These are phyloP conservation scores for Aurelia aurita DNA, from an alignment of 30 jellyfish, hydroid and myxozoan species.

Conservation along the genomic window DNA sequence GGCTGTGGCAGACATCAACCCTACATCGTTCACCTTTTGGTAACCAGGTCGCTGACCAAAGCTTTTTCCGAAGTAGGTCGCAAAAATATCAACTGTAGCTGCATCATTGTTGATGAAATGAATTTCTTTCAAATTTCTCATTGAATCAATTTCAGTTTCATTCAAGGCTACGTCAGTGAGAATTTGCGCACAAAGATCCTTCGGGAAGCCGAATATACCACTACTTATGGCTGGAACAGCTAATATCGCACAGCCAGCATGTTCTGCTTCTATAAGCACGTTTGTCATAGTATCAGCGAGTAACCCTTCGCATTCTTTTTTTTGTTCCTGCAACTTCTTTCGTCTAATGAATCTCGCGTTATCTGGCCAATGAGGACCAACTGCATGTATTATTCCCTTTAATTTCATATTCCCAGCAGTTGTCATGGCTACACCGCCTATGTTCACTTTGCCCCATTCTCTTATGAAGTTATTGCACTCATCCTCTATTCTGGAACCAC, in stretches of 20 bases:
- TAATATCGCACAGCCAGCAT: slow-evolving; percentile 19
- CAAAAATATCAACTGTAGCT: slow-evolving; percentile 31
- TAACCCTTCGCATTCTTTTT: slow-evolving; percentile 1
- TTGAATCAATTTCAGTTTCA: neutral
- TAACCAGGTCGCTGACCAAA: slow-evolving; percentile 3
- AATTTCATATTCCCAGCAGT: slow-evolving; percentile 31
- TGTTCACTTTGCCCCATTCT: slow-evolving; percentile 5
- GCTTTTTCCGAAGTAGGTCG: neutral
- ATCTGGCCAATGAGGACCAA: slow-evolving; percentile 58
- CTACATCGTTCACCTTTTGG: neutral
- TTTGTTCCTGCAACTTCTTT: neutral
- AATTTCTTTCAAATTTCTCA: slow-evolving; percentile 16
- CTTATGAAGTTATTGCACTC: slow-evolving; percentile 25
- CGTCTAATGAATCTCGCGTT: slow-evolving; percentile 11
- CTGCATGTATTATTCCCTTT: slow-evolving; percentile 35
- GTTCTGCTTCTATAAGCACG: slow-evolving; percentile 24
- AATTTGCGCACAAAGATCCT: slow-evolving; percentile 51
- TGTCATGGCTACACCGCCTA: slow-evolving; percentile 36
- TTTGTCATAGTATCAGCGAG: slow-evolving; percentile 24
- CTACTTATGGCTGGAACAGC: slow-evolving; percentile 72
- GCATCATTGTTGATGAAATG: slow-evolving; percentile 41
- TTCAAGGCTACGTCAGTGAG: slow-evolving; percentile 7
- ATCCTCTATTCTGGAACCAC: slow-evolving; percentile 33
- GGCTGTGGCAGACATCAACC: neutral
- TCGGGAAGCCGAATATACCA: slow-evolving; percentile 60